These are phyloP conservation scores for Phalloptychus januarius DNA, from an alignment of 2,797 vertebrate genomes.

Conservation along the genomic window DNA sequence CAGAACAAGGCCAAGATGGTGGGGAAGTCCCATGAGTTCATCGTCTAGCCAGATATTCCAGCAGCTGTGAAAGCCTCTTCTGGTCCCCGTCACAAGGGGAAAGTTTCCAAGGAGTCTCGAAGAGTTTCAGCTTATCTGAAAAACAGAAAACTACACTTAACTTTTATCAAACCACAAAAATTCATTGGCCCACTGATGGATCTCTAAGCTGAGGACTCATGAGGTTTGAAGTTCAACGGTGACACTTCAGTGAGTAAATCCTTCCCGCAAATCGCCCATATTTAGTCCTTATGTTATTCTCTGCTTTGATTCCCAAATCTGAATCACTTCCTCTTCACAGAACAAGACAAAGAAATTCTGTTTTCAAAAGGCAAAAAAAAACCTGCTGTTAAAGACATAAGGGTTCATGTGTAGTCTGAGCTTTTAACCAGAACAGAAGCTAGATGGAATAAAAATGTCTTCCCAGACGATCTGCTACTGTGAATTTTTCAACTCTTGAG, in stretches of 20 bases:
- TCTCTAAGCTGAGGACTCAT: background rate
- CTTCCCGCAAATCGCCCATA: constrained; percentile 39
- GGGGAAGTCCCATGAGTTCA: constrained; percentile 80
- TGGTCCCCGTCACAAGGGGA: constrained; percentile 38
- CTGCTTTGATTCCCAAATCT: constrained; percentile 45
- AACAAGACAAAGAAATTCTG: constrained; percentile 45
- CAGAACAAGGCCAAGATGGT: constrained; percentile 53
- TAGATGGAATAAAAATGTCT: background rate
- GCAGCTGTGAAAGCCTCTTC: constrained; percentile 61
- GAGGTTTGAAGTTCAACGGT: constrained; percentile 17
- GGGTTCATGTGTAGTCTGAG: constrained; percentile 12
- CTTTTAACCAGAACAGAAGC: constrained; percentile 16
- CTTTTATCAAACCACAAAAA: background rate
- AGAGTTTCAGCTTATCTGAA: constrained; percentile 28
- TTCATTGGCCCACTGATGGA: constrained; percentile 10
- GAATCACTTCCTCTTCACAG: constrained; percentile 58
- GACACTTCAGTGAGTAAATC: constrained; percentile 51
- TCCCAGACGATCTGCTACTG: background rate
- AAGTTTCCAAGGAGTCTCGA: constrained; percentile 41
- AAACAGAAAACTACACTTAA: constrained; percentile 33
- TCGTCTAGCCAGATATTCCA: constrained; percentile 64
- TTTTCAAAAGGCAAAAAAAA: constrained; percentile 14
- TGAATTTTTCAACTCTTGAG: constrained; percentile 5
- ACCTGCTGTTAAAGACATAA: constrained; percentile 24
- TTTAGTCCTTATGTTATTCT: constrained; percentile 36